phyloP scores from a whole-genome alignment of 2,113 vertebrate genomes.

The Petromus typicus region DNA sequence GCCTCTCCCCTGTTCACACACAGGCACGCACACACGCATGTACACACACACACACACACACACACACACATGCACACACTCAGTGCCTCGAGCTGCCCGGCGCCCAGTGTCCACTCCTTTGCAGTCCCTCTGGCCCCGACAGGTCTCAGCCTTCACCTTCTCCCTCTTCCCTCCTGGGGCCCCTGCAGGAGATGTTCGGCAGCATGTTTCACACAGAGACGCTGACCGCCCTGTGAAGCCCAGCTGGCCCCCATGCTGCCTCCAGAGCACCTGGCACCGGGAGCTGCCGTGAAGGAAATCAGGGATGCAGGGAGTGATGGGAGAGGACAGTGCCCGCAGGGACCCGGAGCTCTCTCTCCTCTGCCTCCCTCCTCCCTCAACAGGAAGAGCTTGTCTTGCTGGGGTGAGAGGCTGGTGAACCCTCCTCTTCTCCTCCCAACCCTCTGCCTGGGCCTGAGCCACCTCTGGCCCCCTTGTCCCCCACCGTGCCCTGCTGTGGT shows the following conservation, averaged over 20 bases:
- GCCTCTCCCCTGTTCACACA: neutral
- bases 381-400: neutral
- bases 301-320: neutral
- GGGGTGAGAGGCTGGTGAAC: neutral
- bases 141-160: neutral
- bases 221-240: slow-evolving; percentile 88
- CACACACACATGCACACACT: neutral
- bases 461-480: neutral
- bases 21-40: too few species aligned
- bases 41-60: neutral
- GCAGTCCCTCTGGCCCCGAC: neutral
- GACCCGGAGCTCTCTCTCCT: neutral
- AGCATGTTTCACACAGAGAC: slow-evolving; percentile 89
- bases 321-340: neutral
- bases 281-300: neutral
- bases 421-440: neutral
- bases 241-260: neutral
- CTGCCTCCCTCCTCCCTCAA: neutral
- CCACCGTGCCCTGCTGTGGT: neutral
- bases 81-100: neutral
- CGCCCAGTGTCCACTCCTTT: neutral
- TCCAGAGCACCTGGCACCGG: neutral
- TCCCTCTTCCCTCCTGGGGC: neutral
- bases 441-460: neutral
- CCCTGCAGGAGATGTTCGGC: slow-evolving; percentile 89